Evolutionary conservation across 2,113 vertebrate species (phyloP).

Genomic region (Harpagus bidentatus): DNA sequence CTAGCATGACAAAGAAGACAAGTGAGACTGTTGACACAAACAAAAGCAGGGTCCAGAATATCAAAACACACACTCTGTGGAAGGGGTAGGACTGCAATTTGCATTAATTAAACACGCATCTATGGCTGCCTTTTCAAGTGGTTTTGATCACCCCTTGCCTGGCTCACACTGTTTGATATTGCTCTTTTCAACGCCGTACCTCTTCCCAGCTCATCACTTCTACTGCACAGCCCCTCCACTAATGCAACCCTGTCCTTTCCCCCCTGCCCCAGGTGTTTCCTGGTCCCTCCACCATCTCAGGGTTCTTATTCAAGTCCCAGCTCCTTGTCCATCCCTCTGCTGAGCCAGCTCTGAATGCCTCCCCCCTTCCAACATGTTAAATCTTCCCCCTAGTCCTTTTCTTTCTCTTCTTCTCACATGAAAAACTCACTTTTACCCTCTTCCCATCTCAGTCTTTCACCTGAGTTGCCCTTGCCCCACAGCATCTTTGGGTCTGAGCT

Average conservation of each 20-base stretch:
- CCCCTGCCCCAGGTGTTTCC: background rate
- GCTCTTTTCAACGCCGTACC: background rate
- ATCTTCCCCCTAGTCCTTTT: background rate
- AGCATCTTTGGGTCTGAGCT: background rate
- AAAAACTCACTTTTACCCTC: background rate
- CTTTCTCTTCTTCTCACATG: background rate
- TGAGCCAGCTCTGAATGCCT: background rate
- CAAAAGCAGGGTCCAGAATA: background rate
- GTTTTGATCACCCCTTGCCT: background rate
- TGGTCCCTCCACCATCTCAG: background rate
- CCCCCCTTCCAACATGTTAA: accelerated
- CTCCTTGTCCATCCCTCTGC: background rate
- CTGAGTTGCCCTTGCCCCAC: background rate
- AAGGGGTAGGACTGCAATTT: background rate
- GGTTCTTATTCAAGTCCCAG: background rate
- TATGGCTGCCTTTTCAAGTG: background rate
- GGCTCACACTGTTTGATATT: background rate
- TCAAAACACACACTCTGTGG: background rate
- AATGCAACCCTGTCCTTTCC: background rate
- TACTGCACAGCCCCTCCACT: background rate
- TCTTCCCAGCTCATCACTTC: background rate
- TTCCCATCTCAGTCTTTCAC: background rate
- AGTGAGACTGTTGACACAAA: background rate
- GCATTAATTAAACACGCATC: background rate
- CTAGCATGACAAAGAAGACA: background rate